These are phyloP conservation scores for Drosophila takahashii DNA, from an alignment of 1,140 invertebrate species.

Conservation along the genomic window DNA sequence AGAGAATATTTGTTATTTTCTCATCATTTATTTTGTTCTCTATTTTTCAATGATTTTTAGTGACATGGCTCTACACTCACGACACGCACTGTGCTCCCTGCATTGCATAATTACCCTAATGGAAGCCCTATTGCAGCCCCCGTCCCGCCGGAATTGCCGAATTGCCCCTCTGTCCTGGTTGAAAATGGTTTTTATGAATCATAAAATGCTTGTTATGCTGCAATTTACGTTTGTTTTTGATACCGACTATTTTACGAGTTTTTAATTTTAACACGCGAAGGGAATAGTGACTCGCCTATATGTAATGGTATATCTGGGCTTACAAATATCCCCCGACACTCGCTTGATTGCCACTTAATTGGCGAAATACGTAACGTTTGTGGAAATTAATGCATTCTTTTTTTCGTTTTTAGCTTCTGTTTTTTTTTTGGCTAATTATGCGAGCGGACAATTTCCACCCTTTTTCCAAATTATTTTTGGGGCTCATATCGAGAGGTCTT, in stretches of 20 bases:
- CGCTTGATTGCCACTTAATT: constrained; percentile 73
- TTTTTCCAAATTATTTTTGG: constrained; percentile 25
- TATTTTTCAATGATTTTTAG: not conserved
- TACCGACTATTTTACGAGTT: constrained; percentile 65
- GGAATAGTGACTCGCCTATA: constrained; percentile 9
- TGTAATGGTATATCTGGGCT: constrained; percentile 7
- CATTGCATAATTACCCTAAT: constrained; percentile 54
- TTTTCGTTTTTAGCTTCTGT: not conserved
- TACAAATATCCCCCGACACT: constrained; percentile 12
- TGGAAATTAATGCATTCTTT: constrained; percentile 24
- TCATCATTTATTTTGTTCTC: not conserved
- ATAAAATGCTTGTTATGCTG: constrained; percentile 80
- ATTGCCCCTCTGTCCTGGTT: not conserved
- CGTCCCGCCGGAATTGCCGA: not conserved
- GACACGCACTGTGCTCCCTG: constrained; percentile 15
- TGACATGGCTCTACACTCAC: not conserved
- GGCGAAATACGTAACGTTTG: constrained; percentile 55
- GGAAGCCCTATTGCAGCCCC: constrained; percentile 13
- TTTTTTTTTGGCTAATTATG: constrained; percentile 67
- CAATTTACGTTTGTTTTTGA: constrained; percentile 68
- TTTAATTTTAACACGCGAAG: constrained; percentile 71
- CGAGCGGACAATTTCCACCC: constrained; percentile 27
- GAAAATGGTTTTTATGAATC: constrained; percentile 61
- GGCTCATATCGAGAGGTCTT: constrained; percentile 35
- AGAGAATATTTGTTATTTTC: too few relatives aligned